Evolutionary conservation across 2,113 vertebrate genomes (phyloP), one percentile per base, ranked within the genome.

Genomic region (Eulacestoma nigropectus): DNA sequence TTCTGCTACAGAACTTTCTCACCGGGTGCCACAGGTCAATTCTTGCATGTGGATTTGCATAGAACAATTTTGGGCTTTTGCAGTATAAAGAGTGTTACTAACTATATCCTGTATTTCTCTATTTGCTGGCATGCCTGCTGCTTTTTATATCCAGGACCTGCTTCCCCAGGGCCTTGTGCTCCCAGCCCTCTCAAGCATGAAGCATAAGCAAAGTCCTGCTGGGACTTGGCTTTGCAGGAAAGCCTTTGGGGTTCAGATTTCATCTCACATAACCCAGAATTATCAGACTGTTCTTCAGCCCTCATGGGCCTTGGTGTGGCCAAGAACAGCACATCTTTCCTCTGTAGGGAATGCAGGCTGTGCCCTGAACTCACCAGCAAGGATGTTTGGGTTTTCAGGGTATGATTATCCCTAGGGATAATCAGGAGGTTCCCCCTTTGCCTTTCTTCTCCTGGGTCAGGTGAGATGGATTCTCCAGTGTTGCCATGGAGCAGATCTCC

Each of bases 21-120:
- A 7, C 15, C 7, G 9, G n/a, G 3, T 60, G 37, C 29, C 53
- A 9, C n/a, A 25, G 55, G 30, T 53, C 12, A 18, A 7, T 49
- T 49, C 14, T 68, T 68, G 11, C 30, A 22, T 7, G 0, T 16
- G 35, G 37, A 75, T 75, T 68, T 79, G n/a, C 0, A 0, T n/a
- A 10, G 39, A 37, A 62, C 44, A 65, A 7, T n/a, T 52, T 59
- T 37, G 1, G 9, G 16, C 23, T 55, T 37, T 80, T 53, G 18
- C 33, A 37, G 10, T 33, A 23, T 44, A 13, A 67, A 37, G 44
- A 50, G 6, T 8, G 20, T 33, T 77, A 9, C 23, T 52, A 30
- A n/a, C 73, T 52, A 26, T 33, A 14, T 26, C 80, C 49, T 60
- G 10, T 19, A 11, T 42, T 80, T 86, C 41, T 73, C 6, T 50